Base-by-base conservation (phyloP, 2,888 invertebrate species). In the Eutolmus rufibarbis region DNA sequence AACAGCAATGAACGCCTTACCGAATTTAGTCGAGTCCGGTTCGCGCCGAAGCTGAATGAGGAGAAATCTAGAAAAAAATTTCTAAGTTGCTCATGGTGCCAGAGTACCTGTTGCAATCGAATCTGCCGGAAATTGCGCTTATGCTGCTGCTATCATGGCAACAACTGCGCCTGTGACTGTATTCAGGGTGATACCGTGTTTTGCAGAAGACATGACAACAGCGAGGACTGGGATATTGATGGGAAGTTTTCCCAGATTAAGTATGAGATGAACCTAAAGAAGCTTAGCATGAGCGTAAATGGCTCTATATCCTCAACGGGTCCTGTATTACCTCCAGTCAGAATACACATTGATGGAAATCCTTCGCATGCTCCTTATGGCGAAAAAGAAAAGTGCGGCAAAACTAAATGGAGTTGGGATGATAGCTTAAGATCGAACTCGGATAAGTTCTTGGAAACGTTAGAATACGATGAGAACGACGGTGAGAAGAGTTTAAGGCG, bases 351-450 rank as follows among this genome's bases (percentile, higher is more conserved):
- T 28, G 85, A 85, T 74, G 85, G 85, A 37, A 56, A 19, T 0
- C 34, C 78, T 43, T 43, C 79, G 46, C 12, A 12, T 66, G 12
- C 7, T 66, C 23, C 23, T 46, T 5, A 46, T 46, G 77, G 16
- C 2, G 56, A 34, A 31, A 51, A 23, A 14, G 43, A 14, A 28
- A 28, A 74, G 0, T 19, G 43, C 19, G 85, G 23, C 74, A 56
- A 87, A 86, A 81, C 66, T 66, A 77, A 51, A 78, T 92, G 92
- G 92, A 91, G 91, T 86, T 92, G 92, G 92, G 92, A 92, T 86
- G 92, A 92, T 78, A 92, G 92, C 89, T 88, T 92, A 86, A 90
- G 92, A 85, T 92, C 92, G 16, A 92, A 92, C 89, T 92, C 92
- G 7, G 92, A 92, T 90, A 91, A 92, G 87, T 92, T 92, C 88